These are phyloP conservation scores for Acanthosepion esculentum DNA, from an alignment of 2,888 invertebrate genomes.

Conservation along the genomic window DNA sequence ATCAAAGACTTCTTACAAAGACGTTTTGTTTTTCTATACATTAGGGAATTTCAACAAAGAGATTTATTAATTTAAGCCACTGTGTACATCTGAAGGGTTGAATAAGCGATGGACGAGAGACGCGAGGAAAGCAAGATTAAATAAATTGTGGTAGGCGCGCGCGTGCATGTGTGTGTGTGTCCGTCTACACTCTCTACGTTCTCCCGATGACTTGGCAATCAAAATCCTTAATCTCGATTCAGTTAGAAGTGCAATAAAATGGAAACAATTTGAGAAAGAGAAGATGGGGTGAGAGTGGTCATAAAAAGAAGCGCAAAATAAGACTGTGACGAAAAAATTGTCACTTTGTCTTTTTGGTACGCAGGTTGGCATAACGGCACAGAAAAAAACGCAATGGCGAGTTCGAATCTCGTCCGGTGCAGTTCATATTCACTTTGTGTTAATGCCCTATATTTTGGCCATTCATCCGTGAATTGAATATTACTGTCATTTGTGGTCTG, in stretches of 20 bases:
- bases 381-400: background rate
- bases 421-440: too few species aligned
- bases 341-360: background rate
- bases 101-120: background rate
- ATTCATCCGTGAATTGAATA: too few species aligned
- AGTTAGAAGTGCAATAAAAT: background rate
- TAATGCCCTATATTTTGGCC: too few species aligned
- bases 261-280: background rate
- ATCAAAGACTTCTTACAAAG: background rate
- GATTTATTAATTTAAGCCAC: background rate
- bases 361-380: background rate
- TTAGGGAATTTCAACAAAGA: background rate
- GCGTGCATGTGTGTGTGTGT: background rate
- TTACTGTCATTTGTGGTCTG: too few species aligned
- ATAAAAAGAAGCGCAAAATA: background rate
- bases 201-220: background rate
- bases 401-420: background rate
- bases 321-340: background rate
- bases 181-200: background rate
- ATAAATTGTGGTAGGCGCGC: too few species aligned
- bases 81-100: background rate
- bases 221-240: background rate
- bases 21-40: constrained; percentile 33
- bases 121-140: background rate
- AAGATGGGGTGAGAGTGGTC: too few species aligned